Conservation (phyloP, 2,113 vertebrate genomes). For the Lepisosteus osseus region DNA sequence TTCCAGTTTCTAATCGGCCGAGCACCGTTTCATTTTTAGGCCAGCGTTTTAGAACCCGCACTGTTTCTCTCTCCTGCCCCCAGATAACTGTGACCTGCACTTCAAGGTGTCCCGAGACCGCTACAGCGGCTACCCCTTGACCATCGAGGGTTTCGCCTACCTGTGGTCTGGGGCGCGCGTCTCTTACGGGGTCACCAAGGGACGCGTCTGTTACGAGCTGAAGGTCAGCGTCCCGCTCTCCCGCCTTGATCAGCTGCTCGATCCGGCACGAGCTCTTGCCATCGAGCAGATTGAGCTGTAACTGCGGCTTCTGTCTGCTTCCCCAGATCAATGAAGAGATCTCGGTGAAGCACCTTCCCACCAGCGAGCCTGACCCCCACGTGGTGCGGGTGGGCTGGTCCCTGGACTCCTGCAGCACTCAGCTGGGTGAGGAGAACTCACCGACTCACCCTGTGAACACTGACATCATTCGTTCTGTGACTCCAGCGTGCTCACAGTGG, state of each 20-base stretch:
- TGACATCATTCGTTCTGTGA: no score
- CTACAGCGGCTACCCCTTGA: slow-evolving; percentile 83
- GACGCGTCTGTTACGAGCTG: slow-evolving; percentile 83
- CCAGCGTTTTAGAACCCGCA: no score
- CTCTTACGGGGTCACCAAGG: slow-evolving; percentile 73
- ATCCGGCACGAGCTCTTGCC: no score
- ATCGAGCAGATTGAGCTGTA: not conserved
- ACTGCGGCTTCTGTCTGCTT: not conserved
- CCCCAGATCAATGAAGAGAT: slow-evolving; percentile 84
- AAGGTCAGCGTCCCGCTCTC: slow-evolving; percentile 60
- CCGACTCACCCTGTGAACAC: no score
- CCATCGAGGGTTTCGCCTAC: slow-evolving; percentile 86
- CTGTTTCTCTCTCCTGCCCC: not conserved
- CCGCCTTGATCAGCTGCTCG: no score
- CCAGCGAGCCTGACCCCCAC: slow-evolving; percentile 81
- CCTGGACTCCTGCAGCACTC: slow-evolving; percentile 80
- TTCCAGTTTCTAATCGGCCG: not conserved
- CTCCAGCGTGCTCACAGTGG: no score
- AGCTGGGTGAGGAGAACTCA: slow-evolving; percentile 70
- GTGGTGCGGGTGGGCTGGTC: slow-evolving; percentile 89
- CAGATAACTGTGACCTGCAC: slow-evolving; percentile 88
- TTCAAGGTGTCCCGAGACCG: slow-evolving; percentile 86
- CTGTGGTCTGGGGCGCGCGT: slow-evolving; percentile 85
- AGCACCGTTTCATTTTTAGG: no score
- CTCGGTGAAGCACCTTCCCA: slow-evolving; percentile 81